Conservation (phyloP, 1,140 invertebrate genomes). For the Glossosoma conforme region DNA sequence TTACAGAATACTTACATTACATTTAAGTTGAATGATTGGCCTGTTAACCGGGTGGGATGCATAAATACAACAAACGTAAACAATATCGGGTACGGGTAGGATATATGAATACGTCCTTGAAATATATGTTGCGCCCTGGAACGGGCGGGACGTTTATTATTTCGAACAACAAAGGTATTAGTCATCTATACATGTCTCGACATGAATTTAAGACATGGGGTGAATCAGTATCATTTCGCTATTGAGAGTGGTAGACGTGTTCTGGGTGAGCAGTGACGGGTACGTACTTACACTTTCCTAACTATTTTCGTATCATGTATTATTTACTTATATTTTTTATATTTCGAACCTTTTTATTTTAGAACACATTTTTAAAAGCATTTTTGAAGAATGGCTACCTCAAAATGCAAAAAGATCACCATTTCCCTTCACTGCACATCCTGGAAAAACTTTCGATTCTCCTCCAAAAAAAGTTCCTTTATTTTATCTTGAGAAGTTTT, state of each 20-base stretch:
- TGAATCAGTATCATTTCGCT: conserved; percentile 18
- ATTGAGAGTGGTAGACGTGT: too few relatives aligned
- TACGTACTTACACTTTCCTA: conserved; percentile 22
- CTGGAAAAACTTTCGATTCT: conserved; percentile 25
- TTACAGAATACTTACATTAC: too few relatives aligned
- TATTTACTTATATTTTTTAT: conserved; percentile 20
- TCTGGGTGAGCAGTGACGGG: conserved; percentile 11
- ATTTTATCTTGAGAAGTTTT: conserved; percentile 23
- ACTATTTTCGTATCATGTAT: conserved; percentile 20
- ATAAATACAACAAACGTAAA: too few relatives aligned
- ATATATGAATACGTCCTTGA: too few relatives aligned
- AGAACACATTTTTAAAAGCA: conserved; percentile 18
- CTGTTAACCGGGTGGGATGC: too few relatives aligned
- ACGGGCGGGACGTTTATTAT: conserved; percentile 15
- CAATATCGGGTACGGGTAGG: too few relatives aligned
- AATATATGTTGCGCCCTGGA: too few relatives aligned
- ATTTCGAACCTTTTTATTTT: conserved; percentile 20
- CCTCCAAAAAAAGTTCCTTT: conserved; percentile 24
- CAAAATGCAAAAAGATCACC: conserved; percentile 29
- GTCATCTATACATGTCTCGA: conserved; percentile 18
- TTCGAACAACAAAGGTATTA: conserved; percentile 6
- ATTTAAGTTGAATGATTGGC: too few relatives aligned
- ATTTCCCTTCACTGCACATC: conserved; percentile 24
- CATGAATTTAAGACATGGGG: conserved; percentile 17
- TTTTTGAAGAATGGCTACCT: conserved; percentile 23